Conservation (phyloP, 2,797 vertebrate species). For the Rallus crepitans region DNA sequence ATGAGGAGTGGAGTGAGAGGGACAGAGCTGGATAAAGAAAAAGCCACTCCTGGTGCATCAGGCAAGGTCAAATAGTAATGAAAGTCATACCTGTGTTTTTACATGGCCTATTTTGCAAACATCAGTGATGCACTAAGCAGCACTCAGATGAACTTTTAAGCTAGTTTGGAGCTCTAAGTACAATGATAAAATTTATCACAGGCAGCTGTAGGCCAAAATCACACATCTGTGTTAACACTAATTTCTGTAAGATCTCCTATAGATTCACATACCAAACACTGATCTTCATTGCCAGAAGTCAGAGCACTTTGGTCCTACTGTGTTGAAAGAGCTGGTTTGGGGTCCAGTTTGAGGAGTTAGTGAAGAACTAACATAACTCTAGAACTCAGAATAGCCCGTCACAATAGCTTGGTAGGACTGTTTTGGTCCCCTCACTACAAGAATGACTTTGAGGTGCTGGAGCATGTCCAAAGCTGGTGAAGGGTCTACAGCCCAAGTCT, state of each 20-base stretch:
- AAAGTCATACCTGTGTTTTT: background rate
- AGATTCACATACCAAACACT: background rate
- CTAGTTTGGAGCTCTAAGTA: background rate
- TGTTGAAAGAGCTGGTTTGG: background rate
- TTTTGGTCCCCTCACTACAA: no score
- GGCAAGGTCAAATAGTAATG: background rate
- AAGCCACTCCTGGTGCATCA: background rate
- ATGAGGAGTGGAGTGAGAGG: background rate
- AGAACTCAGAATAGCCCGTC: background rate
- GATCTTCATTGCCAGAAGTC: background rate
- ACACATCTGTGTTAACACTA: background rate
- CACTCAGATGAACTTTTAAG: background rate
- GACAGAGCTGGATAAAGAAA: background rate
- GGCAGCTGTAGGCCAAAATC: background rate
- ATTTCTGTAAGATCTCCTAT: background rate
- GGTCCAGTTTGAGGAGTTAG: background rate
- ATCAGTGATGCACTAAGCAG: background rate
- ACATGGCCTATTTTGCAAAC: background rate
- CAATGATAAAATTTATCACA: background rate
- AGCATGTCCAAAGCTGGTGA: no score
- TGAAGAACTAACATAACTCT: background rate
- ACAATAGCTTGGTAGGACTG: background rate
- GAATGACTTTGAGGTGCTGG: no score
- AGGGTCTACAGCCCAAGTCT: no score
- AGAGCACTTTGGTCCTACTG: background rate